Percentiles rank a stretch among this genome's conserved stretches.
phyloP scores from a whole-genome alignment of 1,140 invertebrate species.

The Calliopsis andreniformis region DNA sequence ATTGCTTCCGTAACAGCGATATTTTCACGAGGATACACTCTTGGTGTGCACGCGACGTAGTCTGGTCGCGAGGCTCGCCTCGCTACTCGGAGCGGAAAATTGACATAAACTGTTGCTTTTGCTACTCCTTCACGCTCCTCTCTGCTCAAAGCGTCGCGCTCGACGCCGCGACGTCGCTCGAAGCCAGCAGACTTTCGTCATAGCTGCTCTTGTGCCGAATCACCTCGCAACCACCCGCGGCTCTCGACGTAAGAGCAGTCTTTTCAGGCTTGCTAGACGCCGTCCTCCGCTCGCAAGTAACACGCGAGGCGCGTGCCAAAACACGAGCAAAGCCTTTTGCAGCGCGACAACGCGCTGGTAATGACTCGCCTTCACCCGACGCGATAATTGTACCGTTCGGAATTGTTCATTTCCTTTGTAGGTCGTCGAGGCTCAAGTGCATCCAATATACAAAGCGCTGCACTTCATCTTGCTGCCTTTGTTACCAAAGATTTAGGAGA shows the following conservation, averaged over 20 bases:
- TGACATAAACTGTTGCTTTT: conserved; percentile 52
- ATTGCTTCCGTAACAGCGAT: conserved; percentile 48
- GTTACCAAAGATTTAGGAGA: background rate
- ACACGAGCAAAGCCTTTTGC: background rate
- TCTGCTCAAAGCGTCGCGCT: conserved; percentile 22
- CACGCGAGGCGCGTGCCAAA: background rate
- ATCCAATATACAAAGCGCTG: background rate
- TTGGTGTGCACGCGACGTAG: background rate
- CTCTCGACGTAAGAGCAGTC: conserved; percentile 1
- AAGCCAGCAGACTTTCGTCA: conserved; percentile 4
- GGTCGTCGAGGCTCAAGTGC: background rate
- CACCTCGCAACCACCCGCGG: background rate
- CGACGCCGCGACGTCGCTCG: background rate
- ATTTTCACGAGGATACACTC: conserved; percentile 36
- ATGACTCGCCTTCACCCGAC: background rate
- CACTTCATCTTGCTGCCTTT: background rate
- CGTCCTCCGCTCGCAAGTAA: too few species aligned
- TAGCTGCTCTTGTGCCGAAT: background rate
- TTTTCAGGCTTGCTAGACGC: conserved; percentile 14
- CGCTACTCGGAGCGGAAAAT: conserved; percentile 37
- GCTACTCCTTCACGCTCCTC: background rate
- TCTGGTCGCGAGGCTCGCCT: background rate
- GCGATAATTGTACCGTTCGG: background rate
- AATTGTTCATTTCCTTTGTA: conserved; percentile 6
- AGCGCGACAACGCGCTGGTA: background rate